Evolutionary conservation across 2,113 vertebrate genomes (phyloP).

Genomic region (Piaya cayana): DNA sequence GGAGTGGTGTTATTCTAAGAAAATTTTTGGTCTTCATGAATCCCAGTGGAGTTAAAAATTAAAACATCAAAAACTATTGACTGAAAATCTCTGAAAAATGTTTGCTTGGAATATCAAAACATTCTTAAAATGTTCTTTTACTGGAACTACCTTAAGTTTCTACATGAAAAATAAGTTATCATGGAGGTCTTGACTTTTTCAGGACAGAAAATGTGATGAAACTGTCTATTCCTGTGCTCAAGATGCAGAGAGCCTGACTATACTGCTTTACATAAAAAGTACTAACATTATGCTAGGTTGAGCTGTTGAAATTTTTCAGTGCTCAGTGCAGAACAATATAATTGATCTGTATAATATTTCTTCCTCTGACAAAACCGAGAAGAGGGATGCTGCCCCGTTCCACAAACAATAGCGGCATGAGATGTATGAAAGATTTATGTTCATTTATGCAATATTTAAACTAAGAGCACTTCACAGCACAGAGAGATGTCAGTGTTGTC

Average conservation of each 20-base stretch:
- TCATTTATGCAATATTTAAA: conserved; percentile 66
- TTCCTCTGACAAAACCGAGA: background rate
- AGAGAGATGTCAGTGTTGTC: conserved; percentile 53
- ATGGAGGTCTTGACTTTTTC: background rate
- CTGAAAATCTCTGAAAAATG: background rate
- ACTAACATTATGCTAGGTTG: conserved; percentile 18
- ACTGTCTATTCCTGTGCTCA: background rate
- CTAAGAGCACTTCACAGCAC: background rate
- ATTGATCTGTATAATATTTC: background rate
- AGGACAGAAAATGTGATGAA: background rate
- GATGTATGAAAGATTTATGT: conserved; percentile 58
- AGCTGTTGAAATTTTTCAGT: conserved; percentile 55
- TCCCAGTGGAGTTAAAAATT: background rate
- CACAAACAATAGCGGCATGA: conserved; percentile 17
- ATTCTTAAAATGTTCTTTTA: background rate
- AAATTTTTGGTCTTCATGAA: background rate
- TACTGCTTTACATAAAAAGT: background rate
- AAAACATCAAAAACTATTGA: background rate
- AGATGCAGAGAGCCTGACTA: background rate
- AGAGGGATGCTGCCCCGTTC: background rate
- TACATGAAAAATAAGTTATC: background rate
- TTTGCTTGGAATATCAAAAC: background rate
- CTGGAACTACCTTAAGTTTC: background rate
- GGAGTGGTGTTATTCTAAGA: background rate
- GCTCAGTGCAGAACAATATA: background rate